Evolutionary conservation across 2,888 invertebrate genomes (phyloP), one percentile per base, ranked within the genome.

Genomic region (Cremastinae sp.): DNA sequence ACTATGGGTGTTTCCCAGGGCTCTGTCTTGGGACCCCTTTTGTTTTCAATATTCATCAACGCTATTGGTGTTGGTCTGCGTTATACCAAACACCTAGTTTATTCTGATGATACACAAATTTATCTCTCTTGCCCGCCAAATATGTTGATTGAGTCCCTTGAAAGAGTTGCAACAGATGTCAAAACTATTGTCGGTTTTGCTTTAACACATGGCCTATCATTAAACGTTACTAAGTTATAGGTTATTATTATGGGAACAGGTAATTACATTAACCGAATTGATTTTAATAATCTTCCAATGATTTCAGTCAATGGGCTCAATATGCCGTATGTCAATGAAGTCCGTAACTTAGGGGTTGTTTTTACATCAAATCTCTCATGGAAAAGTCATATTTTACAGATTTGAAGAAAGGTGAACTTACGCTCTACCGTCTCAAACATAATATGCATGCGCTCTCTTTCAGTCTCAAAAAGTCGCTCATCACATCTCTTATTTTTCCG

Each of bases 401-500:
- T 41, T 41, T 9, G 2, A 9, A 12, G 9, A 41, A 34, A 34
- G 34, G 12, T 12, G 12, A 54, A 4, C 28, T 34, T 12, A n/a
- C 54, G 10, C 54, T 54, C 10, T 22, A 54, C 8, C 10, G 28
- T 14, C 12, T 54, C 10, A 54, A 54, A 12, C 34, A 22, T 14
- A 14, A 54, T 34, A 5, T 22, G 34, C 28, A 12, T n/a, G 12
- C n/a, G n/a, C n/a, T n/a, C n/a, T 12, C 34, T 34, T 9, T 14
- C n/a, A 12, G 16, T 16, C 18, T 70, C 2, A 51, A 28, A 10
- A 51, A 5, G 4, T 28, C 36, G 4, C 43, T 72, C 0, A 45
- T 72, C 1, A 56, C 38, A 12, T 28, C 72, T 5, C 47, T 72
- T 0, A 56, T 72, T 8, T 64, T 65, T 12, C 65, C 56, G 0